Conservation (phyloP, 2,797 vertebrate genomes). For the Sebastes nivosus region DNA sequence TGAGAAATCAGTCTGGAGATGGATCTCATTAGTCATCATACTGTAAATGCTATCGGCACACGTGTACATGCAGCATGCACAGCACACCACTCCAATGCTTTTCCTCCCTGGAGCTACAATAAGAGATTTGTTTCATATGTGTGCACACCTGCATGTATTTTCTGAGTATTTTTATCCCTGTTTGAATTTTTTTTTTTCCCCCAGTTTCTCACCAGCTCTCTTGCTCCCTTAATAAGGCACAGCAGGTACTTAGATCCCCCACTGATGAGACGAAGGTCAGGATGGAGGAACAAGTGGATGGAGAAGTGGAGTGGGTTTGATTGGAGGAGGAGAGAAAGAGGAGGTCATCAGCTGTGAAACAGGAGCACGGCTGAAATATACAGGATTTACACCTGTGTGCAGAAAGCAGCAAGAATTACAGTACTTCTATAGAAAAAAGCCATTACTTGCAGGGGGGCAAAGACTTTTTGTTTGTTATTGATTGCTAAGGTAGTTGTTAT, state of each 20-base stretch:
- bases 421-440: background rate
- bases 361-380: background rate
- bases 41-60: conserved; percentile 32
- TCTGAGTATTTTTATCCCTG: background rate
- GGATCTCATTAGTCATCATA: conserved; percentile 40
- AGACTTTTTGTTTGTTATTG: conserved; percentile 17
- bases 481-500: conserved; percentile 7
- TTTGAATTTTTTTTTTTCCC: background rate
- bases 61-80: background rate
- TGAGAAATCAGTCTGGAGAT: conserved; percentile 48
- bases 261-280: conserved; percentile 38
- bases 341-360: background rate
- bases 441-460: background rate
- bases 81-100: background rate
- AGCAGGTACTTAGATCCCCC: conserved; percentile 34
- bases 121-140: background rate
- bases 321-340: background rate
- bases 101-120: background rate
- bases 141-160: background rate
- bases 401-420: background rate
- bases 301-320: conserved; percentile 18
- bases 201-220: conserved; percentile 17
- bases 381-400: background rate
- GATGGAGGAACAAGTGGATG: conserved; percentile 3
- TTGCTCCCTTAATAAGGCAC: conserved; percentile 34